Evolutionary conservation across 2,888 invertebrate species (phyloP).

Genomic region (Tetragonisca angustula): DNA sequence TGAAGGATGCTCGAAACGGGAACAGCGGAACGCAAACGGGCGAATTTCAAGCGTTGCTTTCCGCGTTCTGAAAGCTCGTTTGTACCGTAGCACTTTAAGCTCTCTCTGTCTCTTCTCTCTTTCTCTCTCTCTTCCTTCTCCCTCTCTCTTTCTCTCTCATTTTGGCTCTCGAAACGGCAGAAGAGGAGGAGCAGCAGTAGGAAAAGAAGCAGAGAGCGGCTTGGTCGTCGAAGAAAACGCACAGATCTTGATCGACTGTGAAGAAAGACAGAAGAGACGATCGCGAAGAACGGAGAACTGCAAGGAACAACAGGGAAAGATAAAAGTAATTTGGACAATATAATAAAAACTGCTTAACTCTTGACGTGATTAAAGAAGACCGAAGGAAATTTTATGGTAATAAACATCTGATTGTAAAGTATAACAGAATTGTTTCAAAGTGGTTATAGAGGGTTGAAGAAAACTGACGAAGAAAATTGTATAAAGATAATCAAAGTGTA

Average conservation of each 20-base stretch:
- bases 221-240: constrained; percentile 19
- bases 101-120: background rate
- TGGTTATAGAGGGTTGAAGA: background rate
- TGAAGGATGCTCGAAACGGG: constrained; percentile 50
- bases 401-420: background rate
- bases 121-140: background rate
- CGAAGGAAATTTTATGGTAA: background rate
- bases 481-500: background rate
- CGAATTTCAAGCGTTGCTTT: constrained; percentile 62
- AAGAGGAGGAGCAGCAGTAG: background rate
- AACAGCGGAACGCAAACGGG: constrained; percentile 41
- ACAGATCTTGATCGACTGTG: constrained; percentile 17
- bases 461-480: background rate
- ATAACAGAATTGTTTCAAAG: background rate
- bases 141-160: background rate
- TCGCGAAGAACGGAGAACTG: background rate
- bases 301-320: background rate
- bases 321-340: background rate
- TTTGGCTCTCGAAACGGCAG: constrained; percentile 13
- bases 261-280: constrained; percentile 7
- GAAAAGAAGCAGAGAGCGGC: background rate
- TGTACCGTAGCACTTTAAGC: constrained; percentile 26
- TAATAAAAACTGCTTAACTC: background rate
- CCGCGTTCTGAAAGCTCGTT: constrained; percentile 60
- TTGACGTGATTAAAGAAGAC: background rate